Evolutionary conservation across 2,888 invertebrate species (phyloP).

Genomic region (Drosophila antonietae): DNA sequence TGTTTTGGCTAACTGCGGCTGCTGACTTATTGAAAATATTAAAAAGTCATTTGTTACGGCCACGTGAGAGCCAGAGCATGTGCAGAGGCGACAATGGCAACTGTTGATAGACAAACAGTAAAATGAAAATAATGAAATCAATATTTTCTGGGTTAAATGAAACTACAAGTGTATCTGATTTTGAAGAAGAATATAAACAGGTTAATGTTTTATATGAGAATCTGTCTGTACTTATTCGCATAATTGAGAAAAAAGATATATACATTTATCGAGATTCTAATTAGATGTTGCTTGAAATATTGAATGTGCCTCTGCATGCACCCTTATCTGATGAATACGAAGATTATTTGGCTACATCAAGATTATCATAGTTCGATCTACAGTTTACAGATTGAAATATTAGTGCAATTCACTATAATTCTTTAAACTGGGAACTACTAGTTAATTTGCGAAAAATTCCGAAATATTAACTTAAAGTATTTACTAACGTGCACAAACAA

Average conservation of each 20-base stretch:
- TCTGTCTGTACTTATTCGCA: neutral
- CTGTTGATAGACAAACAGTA: conserved; percentile 43
- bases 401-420: too few species aligned
- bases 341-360: too few species aligned
- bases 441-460: too few species aligned
- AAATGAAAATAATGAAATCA: neutral
- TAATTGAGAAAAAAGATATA: too few species aligned
- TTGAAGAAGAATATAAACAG: too few species aligned
- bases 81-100: conserved; percentile 40
- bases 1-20: conserved; percentile 64
- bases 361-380: too few species aligned
- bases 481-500: too few species aligned
- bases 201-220: neutral
- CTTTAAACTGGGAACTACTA: too few species aligned
- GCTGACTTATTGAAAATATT: conserved; percentile 77
- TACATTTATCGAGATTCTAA: too few species aligned
- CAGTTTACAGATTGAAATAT: too few species aligned
- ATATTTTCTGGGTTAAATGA: neutral
- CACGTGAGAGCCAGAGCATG: conserved; percentile 8
- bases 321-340: too few species aligned
- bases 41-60: conserved; percentile 73
- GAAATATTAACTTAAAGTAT: too few species aligned
- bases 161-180: neutral
- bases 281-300: neutral
- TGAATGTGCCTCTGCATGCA: neutral